These are phyloP conservation scores for Cossypha polioptera DNA, from an alignment of 2,797 vertebrate species.

Conservation along the genomic window DNA sequence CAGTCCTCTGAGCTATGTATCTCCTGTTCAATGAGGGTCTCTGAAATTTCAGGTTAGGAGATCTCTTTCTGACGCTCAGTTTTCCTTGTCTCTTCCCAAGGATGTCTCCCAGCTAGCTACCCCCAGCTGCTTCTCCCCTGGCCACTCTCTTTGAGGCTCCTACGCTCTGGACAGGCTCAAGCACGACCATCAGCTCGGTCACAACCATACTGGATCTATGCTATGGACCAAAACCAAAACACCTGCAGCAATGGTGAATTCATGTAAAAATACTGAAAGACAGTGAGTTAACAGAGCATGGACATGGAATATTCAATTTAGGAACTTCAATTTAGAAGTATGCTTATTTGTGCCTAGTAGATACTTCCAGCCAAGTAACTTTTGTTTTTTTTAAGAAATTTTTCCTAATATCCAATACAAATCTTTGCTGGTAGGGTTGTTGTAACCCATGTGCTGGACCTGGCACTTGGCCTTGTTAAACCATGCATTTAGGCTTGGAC, in stretches of 20 bases:
- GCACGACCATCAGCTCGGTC: not conserved
- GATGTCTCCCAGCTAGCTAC: not conserved
- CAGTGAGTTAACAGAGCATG: not conserved
- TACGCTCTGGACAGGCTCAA: not conserved
- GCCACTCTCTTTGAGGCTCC: not conserved
- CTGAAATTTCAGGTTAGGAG: not conserved
- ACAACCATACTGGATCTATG: fast-evolving
- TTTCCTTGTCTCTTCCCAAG: not conserved
- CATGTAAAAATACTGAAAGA: not conserved
- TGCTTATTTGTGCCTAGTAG: not conserved
- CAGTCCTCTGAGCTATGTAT: not conserved
- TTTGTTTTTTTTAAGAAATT: not conserved
- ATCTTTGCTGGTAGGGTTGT: not conserved
- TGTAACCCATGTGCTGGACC: not conserved
- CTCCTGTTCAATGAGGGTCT: not conserved
- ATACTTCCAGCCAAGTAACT: not conserved
- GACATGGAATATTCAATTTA: not conserved
- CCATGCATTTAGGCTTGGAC: not conserved
- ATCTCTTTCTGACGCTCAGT: not conserved
- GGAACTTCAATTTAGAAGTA: not conserved
- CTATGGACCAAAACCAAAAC: not conserved
- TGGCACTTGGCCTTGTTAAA: not conserved
- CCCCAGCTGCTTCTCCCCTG: not conserved
- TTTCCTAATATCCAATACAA: not conserved
- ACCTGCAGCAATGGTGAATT: not conserved